A percentile compares a stretch with the other conserved stretches of the same genome.
Conservation (phyloP, 2,797 vertebrate genomes). For the Pogoniulus pusillus region DNA sequence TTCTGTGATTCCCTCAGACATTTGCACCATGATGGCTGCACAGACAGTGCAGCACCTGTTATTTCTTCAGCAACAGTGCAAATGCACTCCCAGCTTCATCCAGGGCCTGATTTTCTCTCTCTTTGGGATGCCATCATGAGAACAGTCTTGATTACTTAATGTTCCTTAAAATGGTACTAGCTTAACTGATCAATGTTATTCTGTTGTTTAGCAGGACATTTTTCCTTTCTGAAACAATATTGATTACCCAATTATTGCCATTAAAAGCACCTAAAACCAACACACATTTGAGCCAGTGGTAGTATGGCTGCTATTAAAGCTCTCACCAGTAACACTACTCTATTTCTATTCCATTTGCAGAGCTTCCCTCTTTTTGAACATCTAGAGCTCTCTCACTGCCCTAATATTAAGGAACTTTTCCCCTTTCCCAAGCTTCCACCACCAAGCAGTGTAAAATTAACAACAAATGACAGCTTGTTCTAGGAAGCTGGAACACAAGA, state of each 20-base stretch:
- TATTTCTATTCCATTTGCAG: background rate
- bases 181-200: slow-evolving; percentile 57
- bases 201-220: slow-evolving; percentile 54
- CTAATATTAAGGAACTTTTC: background rate
- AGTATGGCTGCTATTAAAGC: background rate
- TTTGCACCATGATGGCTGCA: background rate
- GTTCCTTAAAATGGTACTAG: slow-evolving; percentile 44
- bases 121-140: slow-evolving; percentile 26
- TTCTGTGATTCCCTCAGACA: background rate
- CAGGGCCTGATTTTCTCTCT: background rate
- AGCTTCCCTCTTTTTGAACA: background rate
- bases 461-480: background rate
- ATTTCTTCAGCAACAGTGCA: slow-evolving; percentile 7
- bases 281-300: slow-evolving; percentile 1
- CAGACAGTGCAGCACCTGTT: background rate
- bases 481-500: background rate
- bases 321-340: background rate
- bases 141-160: slow-evolving; percentile 52
- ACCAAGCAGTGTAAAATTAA: background rate
- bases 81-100: background rate
- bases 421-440: background rate
- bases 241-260: slow-evolving; percentile 60
- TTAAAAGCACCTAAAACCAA: slow-evolving; percentile 45
- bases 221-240: slow-evolving; percentile 59
- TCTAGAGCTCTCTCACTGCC: background rate